Evolutionary conservation across 2,113 vertebrate genomes (phyloP).

Genomic region (Cephalopholis sonnerati): DNA sequence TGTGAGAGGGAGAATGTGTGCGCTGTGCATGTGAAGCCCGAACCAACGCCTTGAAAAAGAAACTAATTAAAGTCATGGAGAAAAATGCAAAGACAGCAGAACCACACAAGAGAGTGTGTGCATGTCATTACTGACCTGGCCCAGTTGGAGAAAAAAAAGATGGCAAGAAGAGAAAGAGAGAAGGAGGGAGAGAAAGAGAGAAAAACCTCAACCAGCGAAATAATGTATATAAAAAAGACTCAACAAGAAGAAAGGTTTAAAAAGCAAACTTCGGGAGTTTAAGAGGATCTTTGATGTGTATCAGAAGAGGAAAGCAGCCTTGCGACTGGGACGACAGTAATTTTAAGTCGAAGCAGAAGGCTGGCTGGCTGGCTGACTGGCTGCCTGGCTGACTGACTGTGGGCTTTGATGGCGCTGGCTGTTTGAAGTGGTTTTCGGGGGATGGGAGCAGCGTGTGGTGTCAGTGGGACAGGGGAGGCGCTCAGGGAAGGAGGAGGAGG

Average conservation of each 20-base stretch:
- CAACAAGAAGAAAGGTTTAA: slow-evolving; percentile 83
- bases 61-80: slow-evolving; percentile 80
- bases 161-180: slow-evolving; percentile 51
- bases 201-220: slow-evolving; percentile 76
- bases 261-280: slow-evolving; percentile 83
- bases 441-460: slow-evolving; percentile 86
- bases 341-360: slow-evolving; percentile 90
- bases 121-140: slow-evolving; percentile 78
- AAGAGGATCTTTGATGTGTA: slow-evolving; percentile 88
- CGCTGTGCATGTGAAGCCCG: slow-evolving; percentile 48
- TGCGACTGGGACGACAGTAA: slow-evolving; percentile 85
- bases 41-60: slow-evolving; percentile 75
- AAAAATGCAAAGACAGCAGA: slow-evolving; percentile 78
- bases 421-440: slow-evolving; percentile 89
- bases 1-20: neutral
- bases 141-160: slow-evolving; percentile 60
- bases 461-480: slow-evolving; percentile 84
- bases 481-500: slow-evolving; percentile 45
- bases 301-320: slow-evolving; percentile 84
- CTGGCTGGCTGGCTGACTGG: slow-evolving; percentile 78
- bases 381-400: slow-evolving; percentile 80
- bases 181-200: slow-evolving; percentile 47
- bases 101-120: slow-evolving; percentile 69
- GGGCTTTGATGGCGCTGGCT: slow-evolving; percentile 84
- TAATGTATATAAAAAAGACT: slow-evolving; percentile 77